phyloP scores from a whole-genome alignment of 2,113 vertebrate genomes.

The Balaeniceps rex region DNA sequence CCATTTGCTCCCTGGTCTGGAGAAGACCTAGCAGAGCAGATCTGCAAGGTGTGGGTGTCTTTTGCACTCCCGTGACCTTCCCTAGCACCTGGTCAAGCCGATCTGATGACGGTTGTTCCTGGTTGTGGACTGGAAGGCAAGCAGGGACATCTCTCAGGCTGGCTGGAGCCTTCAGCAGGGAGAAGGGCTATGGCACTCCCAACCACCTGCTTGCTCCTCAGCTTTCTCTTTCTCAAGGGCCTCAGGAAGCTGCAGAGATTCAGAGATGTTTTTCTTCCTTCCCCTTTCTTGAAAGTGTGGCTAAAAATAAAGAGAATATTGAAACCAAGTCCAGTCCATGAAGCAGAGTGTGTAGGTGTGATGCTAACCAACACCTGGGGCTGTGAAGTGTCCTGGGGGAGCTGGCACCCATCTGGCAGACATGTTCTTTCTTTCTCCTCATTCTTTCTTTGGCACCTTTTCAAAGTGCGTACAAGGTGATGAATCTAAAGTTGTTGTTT shows the following conservation, averaged over 20 bases:
- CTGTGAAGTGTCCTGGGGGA: not conserved
- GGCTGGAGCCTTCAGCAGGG: not conserved
- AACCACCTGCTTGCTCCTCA: not conserved
- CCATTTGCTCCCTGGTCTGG: not conserved
- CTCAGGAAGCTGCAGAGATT: not conserved
- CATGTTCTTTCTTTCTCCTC: not conserved
- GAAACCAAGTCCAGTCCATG: not conserved
- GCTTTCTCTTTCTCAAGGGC: not conserved
- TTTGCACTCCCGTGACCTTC: not conserved
- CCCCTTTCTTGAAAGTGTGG: not conserved
- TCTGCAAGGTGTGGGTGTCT: not conserved
- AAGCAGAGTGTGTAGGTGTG: slow-evolving; percentile 17
- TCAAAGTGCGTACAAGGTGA: not conserved
- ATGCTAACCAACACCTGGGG: slow-evolving; percentile 19
- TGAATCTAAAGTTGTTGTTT: not conserved
- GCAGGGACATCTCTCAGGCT: not conserved
- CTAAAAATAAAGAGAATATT: slow-evolving; percentile 6
- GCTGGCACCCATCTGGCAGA: not conserved
- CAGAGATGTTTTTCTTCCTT: not conserved
- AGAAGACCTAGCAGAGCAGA: not conserved
- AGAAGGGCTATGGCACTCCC: not conserved
- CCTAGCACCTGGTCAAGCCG: not conserved
- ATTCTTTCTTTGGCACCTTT: not conserved
- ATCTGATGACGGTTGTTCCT: not conserved
- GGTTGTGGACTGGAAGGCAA: not conserved